These are phyloP conservation scores for Grammatotria lemairii DNA, from an alignment of 2,113 vertebrate genomes.

Conservation along the genomic window DNA sequence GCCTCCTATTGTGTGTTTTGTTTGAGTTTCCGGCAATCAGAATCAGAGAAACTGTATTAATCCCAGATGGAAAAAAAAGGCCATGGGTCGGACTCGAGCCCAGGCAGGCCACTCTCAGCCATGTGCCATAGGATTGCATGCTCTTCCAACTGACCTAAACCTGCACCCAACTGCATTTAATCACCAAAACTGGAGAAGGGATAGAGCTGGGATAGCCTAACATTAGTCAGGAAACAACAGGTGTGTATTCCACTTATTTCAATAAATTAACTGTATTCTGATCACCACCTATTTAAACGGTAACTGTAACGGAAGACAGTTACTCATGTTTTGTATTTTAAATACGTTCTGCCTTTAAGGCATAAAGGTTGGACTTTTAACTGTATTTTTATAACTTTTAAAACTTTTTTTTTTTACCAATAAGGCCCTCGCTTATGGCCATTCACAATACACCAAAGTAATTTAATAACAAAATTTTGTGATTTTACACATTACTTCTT, in stretches of 20 bases:
- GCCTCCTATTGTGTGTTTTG: neutral
- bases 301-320: neutral
- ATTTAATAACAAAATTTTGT: neutral
- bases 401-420: neutral
- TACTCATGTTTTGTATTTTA: neutral
- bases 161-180: neutral
- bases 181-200: neutral
- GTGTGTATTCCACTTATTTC: neutral
- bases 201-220: neutral
- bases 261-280: neutral
- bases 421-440: neutral
- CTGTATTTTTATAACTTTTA: neutral
- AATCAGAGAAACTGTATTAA: neutral
- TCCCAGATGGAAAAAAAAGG: neutral
- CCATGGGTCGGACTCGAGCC: neutral
- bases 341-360: neutral
- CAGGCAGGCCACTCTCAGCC: neutral
- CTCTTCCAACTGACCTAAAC: neutral
- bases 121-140: neutral
- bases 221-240: neutral
- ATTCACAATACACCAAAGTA: neutral
- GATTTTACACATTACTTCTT: neutral
- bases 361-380: neutral
- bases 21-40: neutral
- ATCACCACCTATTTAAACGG: neutral